Evolutionary conservation across 2,888 invertebrate genomes (phyloP).

Genomic region (Oscheius onirici): DNA sequence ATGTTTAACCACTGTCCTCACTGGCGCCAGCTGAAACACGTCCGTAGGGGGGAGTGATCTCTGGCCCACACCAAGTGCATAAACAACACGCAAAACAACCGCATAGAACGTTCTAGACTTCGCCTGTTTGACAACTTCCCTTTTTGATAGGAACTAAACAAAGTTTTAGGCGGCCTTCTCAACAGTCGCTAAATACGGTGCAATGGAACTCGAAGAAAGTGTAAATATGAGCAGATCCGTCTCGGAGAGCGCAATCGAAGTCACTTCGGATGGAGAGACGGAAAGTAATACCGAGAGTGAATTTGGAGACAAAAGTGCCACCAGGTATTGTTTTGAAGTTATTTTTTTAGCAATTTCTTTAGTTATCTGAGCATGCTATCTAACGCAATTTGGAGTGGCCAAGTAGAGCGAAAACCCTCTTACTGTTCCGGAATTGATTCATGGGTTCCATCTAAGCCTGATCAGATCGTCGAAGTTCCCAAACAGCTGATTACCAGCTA

Average conservation of each 20-base stretch:
- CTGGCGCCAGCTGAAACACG: no score
- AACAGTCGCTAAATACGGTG: no score
- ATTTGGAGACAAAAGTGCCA: constrained; percentile 22
- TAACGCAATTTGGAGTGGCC: constrained; percentile 1
- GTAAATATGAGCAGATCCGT: no score
- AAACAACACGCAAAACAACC: no score
- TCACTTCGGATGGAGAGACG: constrained; percentile 6
- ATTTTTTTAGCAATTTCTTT: not conserved
- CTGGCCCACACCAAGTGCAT: no score
- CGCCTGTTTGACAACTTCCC: no score
- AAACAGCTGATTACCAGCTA: constrained; percentile 33
- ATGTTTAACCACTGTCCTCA: no score
- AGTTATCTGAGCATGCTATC: constrained; percentile 23
- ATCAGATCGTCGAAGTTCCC: constrained; percentile 43
- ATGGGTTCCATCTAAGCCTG: constrained; percentile 46
- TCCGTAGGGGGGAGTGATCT: no score
- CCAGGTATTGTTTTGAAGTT: constrained; percentile 7
- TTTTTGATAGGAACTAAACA: no score
- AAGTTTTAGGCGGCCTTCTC: no score
- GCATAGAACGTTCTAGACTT: no score
- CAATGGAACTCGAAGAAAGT: no score
- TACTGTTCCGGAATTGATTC: constrained; percentile 11
- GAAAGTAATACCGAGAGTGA: constrained; percentile 9
- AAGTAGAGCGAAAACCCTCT: not conserved
- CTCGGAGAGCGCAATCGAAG: not conserved